These are phyloP conservation scores for Octodon degus DNA, from an alignment of 2,113 vertebrate species.

Conservation along the genomic window DNA sequence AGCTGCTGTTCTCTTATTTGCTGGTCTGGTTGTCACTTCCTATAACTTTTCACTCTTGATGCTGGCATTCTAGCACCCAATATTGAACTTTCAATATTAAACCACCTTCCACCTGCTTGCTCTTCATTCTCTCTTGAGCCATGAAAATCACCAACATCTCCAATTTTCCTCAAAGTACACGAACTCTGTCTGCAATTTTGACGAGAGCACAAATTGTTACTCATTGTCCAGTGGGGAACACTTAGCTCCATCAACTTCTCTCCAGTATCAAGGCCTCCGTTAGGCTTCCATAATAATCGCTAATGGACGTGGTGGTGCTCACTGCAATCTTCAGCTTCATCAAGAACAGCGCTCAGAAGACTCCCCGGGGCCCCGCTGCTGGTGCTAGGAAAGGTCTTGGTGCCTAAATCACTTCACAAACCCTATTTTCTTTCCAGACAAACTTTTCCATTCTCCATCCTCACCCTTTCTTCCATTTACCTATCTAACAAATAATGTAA, in stretches of 20 bases:
- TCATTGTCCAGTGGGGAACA: constrained; percentile 60
- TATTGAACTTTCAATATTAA: neutral
- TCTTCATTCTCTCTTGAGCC: constrained; percentile 59
- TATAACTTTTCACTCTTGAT: constrained; percentile 39
- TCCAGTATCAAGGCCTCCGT: neutral
- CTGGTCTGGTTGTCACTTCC: constrained; percentile 60
- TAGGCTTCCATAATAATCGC: constrained; percentile 44
- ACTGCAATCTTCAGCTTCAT: constrained; percentile 54
- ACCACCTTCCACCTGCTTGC: neutral
- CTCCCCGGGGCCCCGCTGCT: neutral
- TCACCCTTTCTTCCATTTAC: neutral
- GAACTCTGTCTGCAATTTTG: constrained; percentile 56
- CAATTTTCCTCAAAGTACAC: constrained; percentile 45
- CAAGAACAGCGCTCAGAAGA: constrained; percentile 41
- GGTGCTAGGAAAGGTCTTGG: constrained; percentile 43
- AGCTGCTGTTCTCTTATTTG: constrained; percentile 27
- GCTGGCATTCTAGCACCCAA: neutral
- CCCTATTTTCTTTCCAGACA: neutral
- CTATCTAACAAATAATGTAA: neutral
- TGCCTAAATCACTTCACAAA: constrained; percentile 7
- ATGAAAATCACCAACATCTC: constrained; percentile 6
- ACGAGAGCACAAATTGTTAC: constrained; percentile 56
- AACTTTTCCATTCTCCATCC: neutral
- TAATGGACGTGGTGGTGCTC: constrained; percentile 37
- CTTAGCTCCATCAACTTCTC: constrained; percentile 32